phyloP scores from a whole-genome alignment of 2,888 invertebrate species.

The Colostygia pectinataria region DNA sequence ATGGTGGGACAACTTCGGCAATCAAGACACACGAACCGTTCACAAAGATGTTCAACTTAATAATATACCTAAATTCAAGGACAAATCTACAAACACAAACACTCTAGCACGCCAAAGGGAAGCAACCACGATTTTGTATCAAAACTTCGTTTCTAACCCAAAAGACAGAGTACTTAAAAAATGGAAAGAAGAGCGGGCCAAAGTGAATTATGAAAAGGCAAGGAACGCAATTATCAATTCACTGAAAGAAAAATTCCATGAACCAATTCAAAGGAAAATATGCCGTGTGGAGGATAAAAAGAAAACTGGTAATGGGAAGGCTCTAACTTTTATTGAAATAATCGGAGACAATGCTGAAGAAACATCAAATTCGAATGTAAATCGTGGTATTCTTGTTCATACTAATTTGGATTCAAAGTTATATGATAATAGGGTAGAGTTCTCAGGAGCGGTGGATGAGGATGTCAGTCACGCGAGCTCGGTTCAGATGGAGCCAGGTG shows the following conservation, averaged over 20 bases:
- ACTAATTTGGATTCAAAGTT: conserved; percentile 43
- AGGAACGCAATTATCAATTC: conserved; percentile 71
- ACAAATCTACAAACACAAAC: conserved; percentile 50
- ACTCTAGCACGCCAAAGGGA: conserved; percentile 40
- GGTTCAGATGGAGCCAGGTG: conserved; percentile 74
- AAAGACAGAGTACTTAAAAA: conserved; percentile 66
- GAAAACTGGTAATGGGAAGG: conserved; percentile 55
- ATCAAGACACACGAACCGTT: conserved; percentile 18
- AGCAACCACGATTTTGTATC: conserved; percentile 42
- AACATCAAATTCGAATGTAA: conserved; percentile 75
- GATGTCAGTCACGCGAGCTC: conserved; percentile 73
- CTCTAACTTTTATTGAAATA: conserved; percentile 58
- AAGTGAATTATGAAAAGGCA: conserved; percentile 63
- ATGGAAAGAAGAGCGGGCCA: conserved; percentile 67
- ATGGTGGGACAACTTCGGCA: conserved; percentile 65
- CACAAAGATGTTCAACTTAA: conserved; percentile 31
- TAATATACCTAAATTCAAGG: conserved; percentile 37
- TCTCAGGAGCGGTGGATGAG: conserved; percentile 46
- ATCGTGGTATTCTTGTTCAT: conserved; percentile 43
- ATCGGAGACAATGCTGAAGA: conserved; percentile 71
- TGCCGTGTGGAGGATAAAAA: conserved; percentile 42
- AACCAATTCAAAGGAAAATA: conserved; percentile 44
- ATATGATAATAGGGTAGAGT: conserved; percentile 49
- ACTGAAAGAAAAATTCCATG: conserved; percentile 68
- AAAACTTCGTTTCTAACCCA: conserved; percentile 31